phyloP scores from a whole-genome alignment of 2,888 invertebrate genomes.

The Oligia fasciuncula region DNA sequence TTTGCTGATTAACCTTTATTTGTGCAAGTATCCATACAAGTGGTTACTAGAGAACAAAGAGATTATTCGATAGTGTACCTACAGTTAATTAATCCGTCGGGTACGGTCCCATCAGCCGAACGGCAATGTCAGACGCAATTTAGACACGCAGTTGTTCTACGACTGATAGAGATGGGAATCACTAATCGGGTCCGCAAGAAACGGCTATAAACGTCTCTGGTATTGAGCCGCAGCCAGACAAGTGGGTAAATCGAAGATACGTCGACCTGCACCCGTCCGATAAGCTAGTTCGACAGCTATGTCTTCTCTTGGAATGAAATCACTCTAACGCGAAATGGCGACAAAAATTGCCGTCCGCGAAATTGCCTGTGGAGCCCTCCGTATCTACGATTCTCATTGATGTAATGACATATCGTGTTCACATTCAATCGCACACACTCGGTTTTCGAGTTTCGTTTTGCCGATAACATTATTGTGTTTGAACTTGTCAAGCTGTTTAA shows the following conservation, averaged over 20 bases:
- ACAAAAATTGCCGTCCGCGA: slow-evolving; percentile 81
- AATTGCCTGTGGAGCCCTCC: slow-evolving; percentile 78
- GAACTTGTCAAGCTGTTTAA: slow-evolving; percentile 27
- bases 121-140: slow-evolving; percentile 62
- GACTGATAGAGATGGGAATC: slow-evolving; percentile 64
- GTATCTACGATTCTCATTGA: slow-evolving; percentile 72
- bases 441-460: slow-evolving; percentile 43
- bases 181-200: slow-evolving; percentile 67
- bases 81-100: slow-evolving; percentile 80
- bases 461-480: slow-evolving; percentile 38
- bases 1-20: slow-evolving; percentile 65
- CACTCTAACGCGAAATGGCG: slow-evolving; percentile 82
- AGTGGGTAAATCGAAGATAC: slow-evolving; percentile 76
- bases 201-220: slow-evolving; percentile 67
- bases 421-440: slow-evolving; percentile 68
- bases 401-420: slow-evolving; percentile 69
- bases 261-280: slow-evolving; percentile 72
- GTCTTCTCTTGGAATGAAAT: slow-evolving; percentile 79
- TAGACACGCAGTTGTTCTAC: slow-evolving; percentile 56
- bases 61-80: slow-evolving; percentile 76
- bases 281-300: slow-evolving; percentile 79
- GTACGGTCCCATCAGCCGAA: slow-evolving; percentile 77
- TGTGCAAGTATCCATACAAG: slow-evolving; percentile 63
- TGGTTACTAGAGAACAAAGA: slow-evolving; percentile 70
- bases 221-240: slow-evolving; percentile 60